Evolutionary conservation across 35 echinoderm and acorn worm genomes (phyloP).

Genomic region (Lytechinus pictus): DNA sequence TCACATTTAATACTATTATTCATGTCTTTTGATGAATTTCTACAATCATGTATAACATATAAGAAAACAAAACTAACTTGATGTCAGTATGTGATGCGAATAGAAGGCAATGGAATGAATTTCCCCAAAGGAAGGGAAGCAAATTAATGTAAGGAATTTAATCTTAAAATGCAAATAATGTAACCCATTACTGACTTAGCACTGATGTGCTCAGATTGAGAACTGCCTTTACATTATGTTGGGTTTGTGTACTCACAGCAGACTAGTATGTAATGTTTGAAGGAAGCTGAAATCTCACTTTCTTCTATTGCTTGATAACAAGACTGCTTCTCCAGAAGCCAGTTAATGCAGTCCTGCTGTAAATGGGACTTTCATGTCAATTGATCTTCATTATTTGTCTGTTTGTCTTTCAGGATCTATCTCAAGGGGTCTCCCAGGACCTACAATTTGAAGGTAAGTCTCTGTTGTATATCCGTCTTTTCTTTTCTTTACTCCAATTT

Average conservation of each 20-base stretch:
- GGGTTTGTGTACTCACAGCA: not conserved
- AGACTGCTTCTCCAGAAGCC: not conserved
- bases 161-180: too few relatives aligned
- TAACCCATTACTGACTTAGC: too few relatives aligned
- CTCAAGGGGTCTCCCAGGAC: not conserved
- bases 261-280: not conserved
- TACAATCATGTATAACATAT: too few relatives aligned
- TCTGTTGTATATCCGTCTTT: not conserved
- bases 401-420: not conserved
- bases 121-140: too few relatives aligned
- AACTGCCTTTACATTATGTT: not conserved
- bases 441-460: not conserved
- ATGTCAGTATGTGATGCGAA: too few relatives aligned
- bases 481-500: not conserved
- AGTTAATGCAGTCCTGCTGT: not conserved
- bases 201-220: too few relatives aligned
- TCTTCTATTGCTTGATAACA: not conserved
- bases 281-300: not conserved
- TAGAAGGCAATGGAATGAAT: too few relatives aligned
- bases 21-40: too few relatives aligned
- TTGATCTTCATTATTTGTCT: not conserved
- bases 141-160: too few relatives aligned
- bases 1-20: too few relatives aligned
- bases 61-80: too few relatives aligned
- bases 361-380: not conserved